These are phyloP conservation scores for Helicoverpa armigera DNA, from an alignment of 1,140 invertebrate genomes.

Conservation along the genomic window DNA sequence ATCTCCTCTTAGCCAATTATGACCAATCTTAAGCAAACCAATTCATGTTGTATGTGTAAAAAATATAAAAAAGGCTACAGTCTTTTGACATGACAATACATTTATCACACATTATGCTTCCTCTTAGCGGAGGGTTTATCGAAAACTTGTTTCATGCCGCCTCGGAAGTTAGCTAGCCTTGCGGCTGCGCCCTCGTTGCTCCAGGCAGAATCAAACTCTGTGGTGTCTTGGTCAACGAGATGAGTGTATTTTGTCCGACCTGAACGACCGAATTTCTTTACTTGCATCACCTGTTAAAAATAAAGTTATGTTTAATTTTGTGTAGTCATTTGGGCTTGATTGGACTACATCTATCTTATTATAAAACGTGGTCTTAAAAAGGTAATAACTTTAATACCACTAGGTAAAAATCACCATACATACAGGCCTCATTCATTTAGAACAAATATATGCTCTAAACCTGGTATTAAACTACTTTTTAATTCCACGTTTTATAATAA, in stretches of 20 bases:
- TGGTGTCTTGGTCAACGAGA: constrained; percentile 99
- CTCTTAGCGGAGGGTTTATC: constrained; percentile 93
- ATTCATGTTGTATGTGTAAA: no score
- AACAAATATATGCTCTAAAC: no score
- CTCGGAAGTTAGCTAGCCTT: constrained; percentile 96
- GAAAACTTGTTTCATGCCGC: constrained; percentile 98
- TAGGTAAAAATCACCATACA: no score
- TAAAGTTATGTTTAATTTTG: not conserved
- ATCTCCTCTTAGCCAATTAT: no score
- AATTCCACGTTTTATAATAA: no score
- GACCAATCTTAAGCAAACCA: no score
- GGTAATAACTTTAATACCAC: no score
- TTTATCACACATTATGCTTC: constrained; percentile 80
- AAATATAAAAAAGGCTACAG: not conserved
- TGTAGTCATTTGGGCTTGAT: no score
- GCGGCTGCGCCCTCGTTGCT: constrained; percentile 92
- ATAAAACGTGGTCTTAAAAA: no score
- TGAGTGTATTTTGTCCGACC: constrained; percentile 99
- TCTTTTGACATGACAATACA: not conserved
- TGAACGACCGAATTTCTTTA: constrained; percentile 99
- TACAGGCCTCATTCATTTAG: no score
- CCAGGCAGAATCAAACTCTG: constrained; percentile 99
- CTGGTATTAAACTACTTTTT: no score
- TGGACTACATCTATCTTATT: no score
- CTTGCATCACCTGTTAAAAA: constrained; percentile 96